Evolutionary conservation across 2,113 vertebrate species (phyloP), one percentile per base, ranked within the genome.

Genomic region (Pipra filicauda): DNA sequence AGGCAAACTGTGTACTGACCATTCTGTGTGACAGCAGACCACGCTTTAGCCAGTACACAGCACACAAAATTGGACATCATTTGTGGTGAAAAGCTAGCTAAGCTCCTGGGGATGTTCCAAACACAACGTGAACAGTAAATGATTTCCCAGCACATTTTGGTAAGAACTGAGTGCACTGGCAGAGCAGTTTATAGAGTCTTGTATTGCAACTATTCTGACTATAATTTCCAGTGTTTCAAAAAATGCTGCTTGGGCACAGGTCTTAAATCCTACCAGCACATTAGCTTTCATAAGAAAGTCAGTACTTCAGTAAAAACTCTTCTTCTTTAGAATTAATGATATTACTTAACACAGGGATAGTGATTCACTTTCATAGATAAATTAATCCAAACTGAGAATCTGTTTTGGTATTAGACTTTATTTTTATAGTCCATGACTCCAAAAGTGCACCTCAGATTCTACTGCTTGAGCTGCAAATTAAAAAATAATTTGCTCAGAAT

Each of bases 31-130:
- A 33, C 37, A 72, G 26, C 30, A 72, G 27, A 70, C 28, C 46
- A 52, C 0, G 0, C 1, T 1, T 30, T 73, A 67, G 12, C 44
- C 33, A 46, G 51, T 33, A 37, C 43, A 69, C 31, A 35, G 26
- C 41, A 70, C 79, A 49, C 11, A 46, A 22, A 81, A 37, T 14
- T 76, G 46, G 15, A 54, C 66, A 54, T 77, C 8, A 46, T 41
- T 74, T 74, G 23, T 0, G 49, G 18, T 26, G 31, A 19, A 24
- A 22, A 70, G 44, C 65, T 75, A 67, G 22, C 26, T 22, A 48
- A 92, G 30, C 30, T 49, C 15, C 35, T 58, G 37, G 59, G 64
- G 11, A 23, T 8, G 15, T 24, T 92, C 79, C 79, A 74, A 78
- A 61, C 26, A 37, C 15, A 79, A 23, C 0, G 4, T 23, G 39